A percentile compares a stretch with the other conserved stretches of the same genome.
phyloP scores from a whole-genome alignment of 2,888 invertebrate species.

The Lacanobia wlatinum region DNA sequence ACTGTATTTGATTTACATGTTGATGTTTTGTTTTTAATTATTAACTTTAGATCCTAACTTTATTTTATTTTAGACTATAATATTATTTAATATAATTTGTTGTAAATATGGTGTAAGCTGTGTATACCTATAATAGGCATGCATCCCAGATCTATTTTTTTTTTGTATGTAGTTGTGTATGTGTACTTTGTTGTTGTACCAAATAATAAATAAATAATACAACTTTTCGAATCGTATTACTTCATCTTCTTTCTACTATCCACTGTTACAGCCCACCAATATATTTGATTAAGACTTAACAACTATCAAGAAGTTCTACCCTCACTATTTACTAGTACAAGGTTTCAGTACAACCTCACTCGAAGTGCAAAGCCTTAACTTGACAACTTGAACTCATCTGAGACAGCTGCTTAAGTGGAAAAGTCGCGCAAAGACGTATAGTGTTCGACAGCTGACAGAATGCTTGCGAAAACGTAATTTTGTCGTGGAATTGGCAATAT shows the following conservation, averaged over 20 bases:
- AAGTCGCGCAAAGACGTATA: constrained; percentile 23
- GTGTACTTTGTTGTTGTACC: too few relatives aligned
- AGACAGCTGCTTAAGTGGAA: constrained; percentile 39
- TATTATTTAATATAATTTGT: too few relatives aligned
- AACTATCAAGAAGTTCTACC: background rate
- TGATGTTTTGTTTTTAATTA: too few relatives aligned
- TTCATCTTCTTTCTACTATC: background rate
- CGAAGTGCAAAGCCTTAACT: constrained; percentile 10
- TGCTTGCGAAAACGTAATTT: constrained; percentile 10
- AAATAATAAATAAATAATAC: too few relatives aligned
- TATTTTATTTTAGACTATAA: too few relatives aligned
- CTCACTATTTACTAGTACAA: background rate
- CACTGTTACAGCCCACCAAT: background rate
- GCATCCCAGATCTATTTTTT: too few relatives aligned
- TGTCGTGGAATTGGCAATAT: background rate
- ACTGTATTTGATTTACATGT: too few relatives aligned
- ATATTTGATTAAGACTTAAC: background rate
- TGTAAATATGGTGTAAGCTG: too few relatives aligned
- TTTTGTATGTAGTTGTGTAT: too few relatives aligned
- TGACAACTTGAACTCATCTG: constrained; percentile 22
- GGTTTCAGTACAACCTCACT: constrained; percentile 1
- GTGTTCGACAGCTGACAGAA: constrained; percentile 28
- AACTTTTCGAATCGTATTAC: too few relatives aligned
- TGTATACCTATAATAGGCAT: too few relatives aligned
- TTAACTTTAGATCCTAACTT: too few relatives aligned